A percentile compares a stretch with the other conserved stretches of the same genome.
phyloP scores from a whole-genome alignment of 1,140 invertebrate species.

The Maniola jurtina region DNA sequence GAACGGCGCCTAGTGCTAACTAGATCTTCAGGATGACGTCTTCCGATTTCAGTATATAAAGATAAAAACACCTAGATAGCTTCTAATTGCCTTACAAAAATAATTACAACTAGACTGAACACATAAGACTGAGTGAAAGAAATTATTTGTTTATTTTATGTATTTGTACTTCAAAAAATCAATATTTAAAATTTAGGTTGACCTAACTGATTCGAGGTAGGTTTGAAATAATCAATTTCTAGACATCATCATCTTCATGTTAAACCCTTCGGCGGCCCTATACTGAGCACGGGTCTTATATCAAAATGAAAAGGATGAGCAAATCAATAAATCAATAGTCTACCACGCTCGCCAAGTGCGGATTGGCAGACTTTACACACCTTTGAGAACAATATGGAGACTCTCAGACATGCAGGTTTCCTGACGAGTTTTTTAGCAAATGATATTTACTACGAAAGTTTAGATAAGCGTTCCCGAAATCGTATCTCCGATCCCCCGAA shows the following conservation, averaged over 20 bases:
- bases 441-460: not conserved
- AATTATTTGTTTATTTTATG: not conserved
- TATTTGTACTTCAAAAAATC: no score
- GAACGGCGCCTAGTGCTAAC: conserved; percentile 3
- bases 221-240: no score
- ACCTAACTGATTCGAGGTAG: not conserved
- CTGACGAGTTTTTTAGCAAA: not conserved
- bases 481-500: no score
- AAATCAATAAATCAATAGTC: no score
- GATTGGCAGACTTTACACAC: no score
- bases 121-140: not conserved
- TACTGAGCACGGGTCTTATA: no score
- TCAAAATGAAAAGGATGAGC: no score
- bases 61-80: conserved; percentile 20
- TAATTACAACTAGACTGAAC: conserved; percentile 4
- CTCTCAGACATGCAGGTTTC: not conserved
- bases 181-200: not conserved
- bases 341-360: no score
- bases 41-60: conserved; percentile 24
- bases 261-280: no score
- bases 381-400: no score
- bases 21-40: conserved; percentile 16
- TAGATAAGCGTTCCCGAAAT: no score
- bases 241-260: no score
- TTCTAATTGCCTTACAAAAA: conserved; percentile 19